Percentiles rank a stretch among this genome's conserved stretches.
Conservation (phyloP, 2,113 vertebrate genomes). For the Piaya cayana region DNA sequence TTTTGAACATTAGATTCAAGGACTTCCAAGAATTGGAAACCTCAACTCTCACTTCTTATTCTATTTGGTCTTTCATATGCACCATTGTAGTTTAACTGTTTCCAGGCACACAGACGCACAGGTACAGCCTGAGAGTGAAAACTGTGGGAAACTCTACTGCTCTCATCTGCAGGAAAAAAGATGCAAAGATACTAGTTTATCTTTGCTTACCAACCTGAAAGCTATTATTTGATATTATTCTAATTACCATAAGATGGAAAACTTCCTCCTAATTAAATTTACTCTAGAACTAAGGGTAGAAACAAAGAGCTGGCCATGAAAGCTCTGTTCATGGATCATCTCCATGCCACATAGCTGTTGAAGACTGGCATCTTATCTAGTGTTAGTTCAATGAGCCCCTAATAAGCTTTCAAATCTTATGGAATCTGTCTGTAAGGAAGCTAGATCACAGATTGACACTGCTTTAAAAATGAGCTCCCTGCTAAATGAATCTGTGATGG, state of each 20-base stretch:
- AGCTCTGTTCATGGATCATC: not conserved
- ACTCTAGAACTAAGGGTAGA: not conserved
- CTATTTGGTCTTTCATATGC: not conserved
- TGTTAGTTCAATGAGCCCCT: not conserved
- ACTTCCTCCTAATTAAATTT: not conserved
- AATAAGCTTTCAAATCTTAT: not conserved
- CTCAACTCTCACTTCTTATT: not conserved
- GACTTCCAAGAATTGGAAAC: not conserved
- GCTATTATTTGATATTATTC: not conserved
- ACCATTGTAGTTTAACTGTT: not conserved
- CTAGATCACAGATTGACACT: not conserved
- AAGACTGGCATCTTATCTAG: not conserved
- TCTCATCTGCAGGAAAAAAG: not conserved
- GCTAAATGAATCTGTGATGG: not conserved
- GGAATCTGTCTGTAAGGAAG: not conserved
- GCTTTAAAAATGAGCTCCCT: conserved; percentile 3
- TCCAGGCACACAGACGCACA: not conserved
- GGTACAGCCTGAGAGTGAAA: not conserved
- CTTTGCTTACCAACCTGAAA: not conserved
- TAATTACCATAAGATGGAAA: not conserved
- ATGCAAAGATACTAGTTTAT: not conserved
- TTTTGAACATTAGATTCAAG: not conserved
- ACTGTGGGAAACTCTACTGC: not conserved
- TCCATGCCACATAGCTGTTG: not conserved
- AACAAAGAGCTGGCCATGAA: not conserved